Evolutionary conservation across 2,797 vertebrate species (phyloP).

Genomic region (Bradypodion ventrale): DNA sequence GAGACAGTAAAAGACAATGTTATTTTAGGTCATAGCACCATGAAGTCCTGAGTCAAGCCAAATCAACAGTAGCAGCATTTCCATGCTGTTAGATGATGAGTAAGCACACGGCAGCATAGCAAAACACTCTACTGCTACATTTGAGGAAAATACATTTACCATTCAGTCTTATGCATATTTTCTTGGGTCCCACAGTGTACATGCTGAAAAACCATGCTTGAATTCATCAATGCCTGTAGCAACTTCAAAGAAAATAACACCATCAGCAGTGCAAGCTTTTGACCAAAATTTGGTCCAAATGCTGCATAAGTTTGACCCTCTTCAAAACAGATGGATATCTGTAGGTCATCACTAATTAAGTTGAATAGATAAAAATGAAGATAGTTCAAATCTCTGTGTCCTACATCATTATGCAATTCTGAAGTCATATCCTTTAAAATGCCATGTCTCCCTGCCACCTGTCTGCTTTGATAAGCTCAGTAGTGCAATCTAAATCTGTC

Average conservation of each 20-base stretch:
- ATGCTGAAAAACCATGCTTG: neutral
- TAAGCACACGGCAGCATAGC: neutral
- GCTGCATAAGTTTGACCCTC: neutral
- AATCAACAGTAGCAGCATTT: slow-evolving; percentile 23
- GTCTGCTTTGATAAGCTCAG: slow-evolving; percentile 33
- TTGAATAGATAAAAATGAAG: slow-evolving; percentile 7
- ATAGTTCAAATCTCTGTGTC: neutral
- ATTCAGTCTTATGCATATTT: neutral
- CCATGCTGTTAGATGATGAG: slow-evolving; percentile 14
- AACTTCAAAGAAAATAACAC: neutral
- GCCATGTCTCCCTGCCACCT: slow-evolving; percentile 29
- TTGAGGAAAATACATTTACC: slow-evolving; percentile 39
- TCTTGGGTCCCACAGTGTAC: too few relatives aligned
- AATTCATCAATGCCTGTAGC: neutral
- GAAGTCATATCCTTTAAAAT: slow-evolving; percentile 21
- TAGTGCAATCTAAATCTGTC: slow-evolving; percentile 13
- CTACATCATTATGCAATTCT: neutral
- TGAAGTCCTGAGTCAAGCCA: slow-evolving; percentile 4
- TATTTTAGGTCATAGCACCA: slow-evolving; percentile 6
- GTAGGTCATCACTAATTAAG: neutral
- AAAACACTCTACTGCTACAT: slow-evolving; percentile 18
- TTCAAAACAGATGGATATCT: neutral
- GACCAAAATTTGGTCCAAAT: neutral
- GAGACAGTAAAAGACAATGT: slow-evolving; percentile 26
- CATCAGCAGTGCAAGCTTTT: neutral